phyloP scores from a whole-genome alignment of 2,888 invertebrate genomes.

The Caenorhabditis sp. region DNA sequence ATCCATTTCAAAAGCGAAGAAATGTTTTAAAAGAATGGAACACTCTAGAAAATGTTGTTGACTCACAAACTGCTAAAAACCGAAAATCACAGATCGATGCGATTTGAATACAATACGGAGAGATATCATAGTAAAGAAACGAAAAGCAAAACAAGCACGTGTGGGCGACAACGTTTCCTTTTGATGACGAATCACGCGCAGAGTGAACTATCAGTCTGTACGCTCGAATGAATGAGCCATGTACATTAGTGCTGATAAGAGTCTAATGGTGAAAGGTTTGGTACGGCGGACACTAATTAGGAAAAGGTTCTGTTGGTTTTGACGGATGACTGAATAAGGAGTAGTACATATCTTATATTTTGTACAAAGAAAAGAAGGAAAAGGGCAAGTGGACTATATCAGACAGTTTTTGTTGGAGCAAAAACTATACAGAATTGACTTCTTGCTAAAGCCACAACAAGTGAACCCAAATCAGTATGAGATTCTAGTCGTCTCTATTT shows the following conservation, averaged over 20 bases:
- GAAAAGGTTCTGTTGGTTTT: slow-evolving; percentile 44
- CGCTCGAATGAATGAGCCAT: slow-evolving; percentile 46
- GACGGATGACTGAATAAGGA: slow-evolving; percentile 18
- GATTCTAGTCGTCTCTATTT: slow-evolving; percentile 2
- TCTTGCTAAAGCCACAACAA: background rate
- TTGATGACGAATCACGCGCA: slow-evolving; percentile 1
- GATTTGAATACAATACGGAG: background rate
- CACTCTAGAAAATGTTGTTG: background rate
- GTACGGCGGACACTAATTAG: slow-evolving; percentile 15
- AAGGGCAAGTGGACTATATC: background rate
- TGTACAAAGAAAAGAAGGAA: background rate
- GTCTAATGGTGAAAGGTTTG: background rate
- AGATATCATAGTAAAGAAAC: background rate
- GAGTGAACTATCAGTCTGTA: slow-evolving; percentile 30
- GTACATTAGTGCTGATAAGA: slow-evolving; percentile 38
- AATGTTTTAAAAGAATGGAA: background rate
- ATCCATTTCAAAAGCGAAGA: slow-evolving; percentile 21
- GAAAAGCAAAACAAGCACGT: slow-evolving; percentile 21
- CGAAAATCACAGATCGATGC: background rate
- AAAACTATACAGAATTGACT: background rate
- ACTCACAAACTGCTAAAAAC: slow-evolving; percentile 1
- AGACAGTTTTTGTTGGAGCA: background rate
- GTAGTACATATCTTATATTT: background rate
- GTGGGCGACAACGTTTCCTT: slow-evolving; percentile 12
- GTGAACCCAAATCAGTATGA: slow-evolving; percentile 26